Base-by-base conservation (phyloP, 2,888 invertebrate species). In the Seira musarum region DNA sequence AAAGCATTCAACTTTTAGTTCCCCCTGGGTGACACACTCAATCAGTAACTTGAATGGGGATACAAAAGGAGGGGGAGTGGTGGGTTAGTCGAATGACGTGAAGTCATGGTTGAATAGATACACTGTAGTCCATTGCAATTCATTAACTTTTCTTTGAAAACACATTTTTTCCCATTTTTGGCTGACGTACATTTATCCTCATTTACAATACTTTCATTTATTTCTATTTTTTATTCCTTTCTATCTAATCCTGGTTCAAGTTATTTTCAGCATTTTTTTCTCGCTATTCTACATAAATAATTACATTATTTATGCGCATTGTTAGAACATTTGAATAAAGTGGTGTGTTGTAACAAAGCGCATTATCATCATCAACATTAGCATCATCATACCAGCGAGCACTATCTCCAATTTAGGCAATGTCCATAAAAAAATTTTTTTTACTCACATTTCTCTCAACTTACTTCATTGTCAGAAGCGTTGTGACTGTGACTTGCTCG, bases 371-470 rank as follows among this genome's bases (percentile, higher is more conserved):
- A 53, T 53, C 15, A 60, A 60, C 21, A 22, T 21, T 5, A 21
- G 19, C 21, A 8, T 8, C 22, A 60, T 22, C 60, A 22, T 60
- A 60, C 64, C 6, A 60, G 49, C 10, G 21, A 21, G 21, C 22
- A 22, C 60, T 60, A 19, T 60, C 60, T 21, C 70, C 70, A 70
- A 70, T 70, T 70, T 70, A 60, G 70, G 70, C 24, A 70, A 60
- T 61, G 70, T 70, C 70, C 70, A 70, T 70, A 60, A 70, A 70
- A 46, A 17, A 61, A 2, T 60, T 22, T 21, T 68, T 64, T 64
- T 64, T 65, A 15, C 30, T 30, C 30, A 30, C 30, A 30, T 30
- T 53, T 49, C 22, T 46, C 68, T 53, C 40, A 8, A 15, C 46
- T n/a, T 5, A 3, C 66, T 5, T 60, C 60, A 21, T 60, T 13